A percentile compares a stretch with the other conserved stretches of the same genome.
Conservation (phyloP, 2,888 invertebrate genomes). For the Panopea generosa region DNA sequence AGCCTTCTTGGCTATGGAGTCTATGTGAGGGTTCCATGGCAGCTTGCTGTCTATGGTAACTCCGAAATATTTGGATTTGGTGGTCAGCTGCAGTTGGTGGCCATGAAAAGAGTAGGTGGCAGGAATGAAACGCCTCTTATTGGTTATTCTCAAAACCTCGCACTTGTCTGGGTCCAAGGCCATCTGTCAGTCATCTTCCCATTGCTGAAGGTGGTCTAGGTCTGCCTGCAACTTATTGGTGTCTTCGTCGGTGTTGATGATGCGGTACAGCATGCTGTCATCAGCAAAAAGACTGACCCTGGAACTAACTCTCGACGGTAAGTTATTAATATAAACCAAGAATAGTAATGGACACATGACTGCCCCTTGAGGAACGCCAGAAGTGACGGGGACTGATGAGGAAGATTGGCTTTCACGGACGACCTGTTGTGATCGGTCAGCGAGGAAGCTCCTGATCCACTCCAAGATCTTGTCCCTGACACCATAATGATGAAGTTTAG, state of each 20-base stretch:
- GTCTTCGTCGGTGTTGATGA: slow-evolving; percentile 19
- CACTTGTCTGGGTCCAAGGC: slow-evolving; percentile 45
- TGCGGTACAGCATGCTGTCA: no score
- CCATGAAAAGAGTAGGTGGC: slow-evolving; percentile 24
- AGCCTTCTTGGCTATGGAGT: slow-evolving; percentile 33
- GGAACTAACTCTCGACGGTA: slow-evolving; percentile 19
- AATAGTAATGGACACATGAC: slow-evolving; percentile 44
- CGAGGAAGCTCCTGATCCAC: slow-evolving; percentile 4
- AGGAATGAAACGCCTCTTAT: not conserved
- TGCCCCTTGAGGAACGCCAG: slow-evolving; percentile 42
- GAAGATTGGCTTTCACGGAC: slow-evolving; percentile 25
- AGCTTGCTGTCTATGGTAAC: slow-evolving; percentile 41
- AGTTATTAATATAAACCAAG: slow-evolving; percentile 50
- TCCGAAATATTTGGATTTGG: slow-evolving; percentile 48
- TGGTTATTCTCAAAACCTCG: slow-evolving; percentile 28
- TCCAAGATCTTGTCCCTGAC: not conserved
- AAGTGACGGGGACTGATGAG: slow-evolving; percentile 15
- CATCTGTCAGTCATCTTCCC: slow-evolving; percentile 12
- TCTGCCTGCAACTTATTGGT: not conserved
- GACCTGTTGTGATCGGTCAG: slow-evolving; percentile 25
- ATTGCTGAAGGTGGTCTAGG: not conserved
- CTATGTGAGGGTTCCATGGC: slow-evolving; percentile 30
- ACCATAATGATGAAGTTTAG: slow-evolving; percentile 18
- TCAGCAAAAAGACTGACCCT: slow-evolving; percentile 38
- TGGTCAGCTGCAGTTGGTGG: slow-evolving; percentile 11